Conservation (phyloP, 2,113 vertebrate genomes). For the Myotis brandtii region DNA sequence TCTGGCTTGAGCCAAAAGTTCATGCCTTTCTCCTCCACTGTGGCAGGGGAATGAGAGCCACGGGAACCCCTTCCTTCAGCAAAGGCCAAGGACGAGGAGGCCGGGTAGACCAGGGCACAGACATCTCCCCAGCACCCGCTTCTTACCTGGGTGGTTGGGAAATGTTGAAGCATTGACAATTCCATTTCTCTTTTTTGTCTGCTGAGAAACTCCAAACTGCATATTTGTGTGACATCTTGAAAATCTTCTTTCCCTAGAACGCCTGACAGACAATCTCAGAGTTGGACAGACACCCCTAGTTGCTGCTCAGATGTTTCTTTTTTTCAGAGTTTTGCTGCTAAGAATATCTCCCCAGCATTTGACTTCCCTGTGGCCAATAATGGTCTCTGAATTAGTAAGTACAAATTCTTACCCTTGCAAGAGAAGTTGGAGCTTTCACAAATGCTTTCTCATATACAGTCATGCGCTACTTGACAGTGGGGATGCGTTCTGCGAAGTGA, state of each 20-base stretch:
- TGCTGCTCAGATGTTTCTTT: constrained; percentile 96
- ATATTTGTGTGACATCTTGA: constrained; percentile 54
- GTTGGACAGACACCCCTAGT: constrained; percentile 91
- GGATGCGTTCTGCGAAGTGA: not conserved
- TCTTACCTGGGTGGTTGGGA: too few relatives aligned
- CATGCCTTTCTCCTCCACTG: not conserved
- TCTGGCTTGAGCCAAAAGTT: not conserved
- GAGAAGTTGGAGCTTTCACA: not conserved
- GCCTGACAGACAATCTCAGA: constrained; percentile 95
- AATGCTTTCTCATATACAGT: not conserved
- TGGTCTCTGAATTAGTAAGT: constrained; percentile 97
- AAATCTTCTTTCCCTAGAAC: constrained; percentile 89
- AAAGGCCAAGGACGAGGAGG: not conserved
- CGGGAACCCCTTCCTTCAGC: not conserved
- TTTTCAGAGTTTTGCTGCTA: constrained; percentile 96
- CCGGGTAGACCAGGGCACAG: accelerated
- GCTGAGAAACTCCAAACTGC: not conserved
- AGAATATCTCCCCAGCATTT: constrained; percentile 97
- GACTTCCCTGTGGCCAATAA: constrained; percentile 97
- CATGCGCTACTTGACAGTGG: too few relatives aligned
- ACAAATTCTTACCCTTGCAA: not conserved
- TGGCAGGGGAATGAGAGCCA: not conserved
- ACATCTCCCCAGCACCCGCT: not conserved
- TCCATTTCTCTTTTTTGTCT: constrained; percentile 40
- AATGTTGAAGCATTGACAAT: not conserved